Evolutionary conservation across 2,797 vertebrate species (phyloP).

Genomic region (Megalops cyprinoides): DNA sequence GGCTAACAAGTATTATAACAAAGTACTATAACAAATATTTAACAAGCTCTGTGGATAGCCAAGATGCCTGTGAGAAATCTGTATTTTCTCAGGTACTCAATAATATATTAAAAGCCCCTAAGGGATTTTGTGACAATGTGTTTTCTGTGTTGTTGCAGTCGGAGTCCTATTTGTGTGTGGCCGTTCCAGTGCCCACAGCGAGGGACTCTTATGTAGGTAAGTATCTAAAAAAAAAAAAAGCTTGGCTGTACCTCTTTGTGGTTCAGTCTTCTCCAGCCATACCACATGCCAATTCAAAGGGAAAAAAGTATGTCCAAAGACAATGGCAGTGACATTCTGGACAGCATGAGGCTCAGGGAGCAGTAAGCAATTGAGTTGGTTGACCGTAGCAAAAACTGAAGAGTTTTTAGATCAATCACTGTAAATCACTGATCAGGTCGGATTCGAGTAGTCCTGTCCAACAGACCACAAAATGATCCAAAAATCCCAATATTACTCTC

Average conservation of each 20-base stretch:
- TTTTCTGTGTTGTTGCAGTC: constrained; percentile 73
- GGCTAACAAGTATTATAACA: no score
- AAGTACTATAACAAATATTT: no score
- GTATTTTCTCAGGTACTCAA: background rate
- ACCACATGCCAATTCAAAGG: background rate
- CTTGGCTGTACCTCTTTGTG: background rate
- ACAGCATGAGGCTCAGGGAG: background rate
- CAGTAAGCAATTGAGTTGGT: background rate
- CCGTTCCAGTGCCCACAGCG: constrained; percentile 78
- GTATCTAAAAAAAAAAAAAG: constrained; percentile 52
- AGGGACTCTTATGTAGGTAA: constrained; percentile 88
- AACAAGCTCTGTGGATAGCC: background rate
- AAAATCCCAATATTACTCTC: background rate
- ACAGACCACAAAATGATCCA: background rate
- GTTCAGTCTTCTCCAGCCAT: background rate
- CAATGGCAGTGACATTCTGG: no score
- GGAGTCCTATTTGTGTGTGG: constrained; percentile 91
- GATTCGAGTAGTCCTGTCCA: background rate
- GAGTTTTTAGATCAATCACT: background rate
- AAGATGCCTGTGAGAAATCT: background rate
- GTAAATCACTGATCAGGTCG: background rate
- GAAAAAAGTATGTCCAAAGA: no score
- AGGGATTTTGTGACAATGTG: background rate
- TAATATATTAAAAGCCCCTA: background rate
- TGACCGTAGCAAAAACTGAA: background rate